Evolutionary conservation across 2,113 vertebrate species (phyloP).

Genomic region (Nettapus auritus): DNA sequence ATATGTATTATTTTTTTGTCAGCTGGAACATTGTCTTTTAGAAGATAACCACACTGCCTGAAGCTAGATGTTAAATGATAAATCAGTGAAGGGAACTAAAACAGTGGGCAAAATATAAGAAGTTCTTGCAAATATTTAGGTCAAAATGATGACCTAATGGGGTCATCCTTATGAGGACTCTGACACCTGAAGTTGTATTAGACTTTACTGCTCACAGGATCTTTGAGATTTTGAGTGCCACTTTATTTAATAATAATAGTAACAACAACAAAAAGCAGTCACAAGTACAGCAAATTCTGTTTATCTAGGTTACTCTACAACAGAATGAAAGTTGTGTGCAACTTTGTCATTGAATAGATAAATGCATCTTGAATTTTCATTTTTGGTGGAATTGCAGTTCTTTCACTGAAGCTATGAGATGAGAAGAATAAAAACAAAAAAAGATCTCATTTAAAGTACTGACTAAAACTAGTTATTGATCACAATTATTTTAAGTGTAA

Average conservation of each 20-base stretch:
- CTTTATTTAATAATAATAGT: background rate
- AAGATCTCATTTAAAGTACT: background rate
- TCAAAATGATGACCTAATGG: background rate
- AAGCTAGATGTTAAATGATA: background rate
- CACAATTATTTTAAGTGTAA: background rate
- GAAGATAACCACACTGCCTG: background rate
- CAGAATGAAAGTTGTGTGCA: background rate
- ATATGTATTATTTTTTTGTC: background rate
- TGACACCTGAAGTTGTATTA: background rate
- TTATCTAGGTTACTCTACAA: background rate
- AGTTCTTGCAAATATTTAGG: background rate
- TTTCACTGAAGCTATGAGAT: background rate
- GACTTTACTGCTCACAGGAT: background rate
- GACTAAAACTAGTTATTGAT: rapidly evolving
- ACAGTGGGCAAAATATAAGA: background rate
- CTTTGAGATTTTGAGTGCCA: background rate
- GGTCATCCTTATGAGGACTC: background rate
- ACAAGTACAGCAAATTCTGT: background rate
- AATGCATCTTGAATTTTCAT: background rate
- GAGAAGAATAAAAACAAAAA: background rate
- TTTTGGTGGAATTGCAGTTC: background rate
- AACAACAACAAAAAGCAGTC: background rate
- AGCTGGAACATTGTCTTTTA: background rate
- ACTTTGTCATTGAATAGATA: background rate
- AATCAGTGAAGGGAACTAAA: background rate